Percentiles rank a stretch among this genome's conserved stretches.
phyloP scores from a whole-genome alignment of 2,113 vertebrate genomes.

The Dipodomys spectabilis region DNA sequence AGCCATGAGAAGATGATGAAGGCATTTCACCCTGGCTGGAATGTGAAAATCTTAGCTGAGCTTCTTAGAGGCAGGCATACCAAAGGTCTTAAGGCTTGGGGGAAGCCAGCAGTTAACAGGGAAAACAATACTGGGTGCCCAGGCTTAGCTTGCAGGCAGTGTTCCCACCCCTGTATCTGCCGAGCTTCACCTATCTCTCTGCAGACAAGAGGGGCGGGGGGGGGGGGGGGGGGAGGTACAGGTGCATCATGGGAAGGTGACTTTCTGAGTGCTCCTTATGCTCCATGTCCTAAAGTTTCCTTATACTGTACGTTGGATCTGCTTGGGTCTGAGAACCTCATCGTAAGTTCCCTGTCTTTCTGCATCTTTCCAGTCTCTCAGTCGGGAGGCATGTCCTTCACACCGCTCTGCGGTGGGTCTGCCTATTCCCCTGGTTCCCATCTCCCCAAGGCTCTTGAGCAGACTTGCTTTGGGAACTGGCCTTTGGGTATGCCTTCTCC shows the following conservation, averaged over 20 bases:
- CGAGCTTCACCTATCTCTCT: neutral
- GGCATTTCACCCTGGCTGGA: conserved; percentile 13
- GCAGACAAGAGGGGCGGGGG: too few relatives aligned
- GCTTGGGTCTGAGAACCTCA: neutral
- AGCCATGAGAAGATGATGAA: neutral
- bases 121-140: rapidly evolving
- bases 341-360: neutral
- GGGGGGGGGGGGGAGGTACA: too few relatives aligned
- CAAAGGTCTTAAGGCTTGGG: neutral
- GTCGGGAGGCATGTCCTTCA: neutral
- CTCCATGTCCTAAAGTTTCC: neutral
- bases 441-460: too few relatives aligned
- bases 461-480: neutral
- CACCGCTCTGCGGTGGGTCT: neutral
- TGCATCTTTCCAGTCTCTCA: neutral
- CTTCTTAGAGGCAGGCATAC: neutral
- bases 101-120: neutral
- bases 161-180: rapidly evolving
- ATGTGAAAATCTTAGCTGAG: conserved; percentile 60
- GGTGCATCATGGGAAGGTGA: neutral
- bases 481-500: neutral
- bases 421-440: neutral
- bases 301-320: neutral
- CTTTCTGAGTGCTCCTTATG: neutral
- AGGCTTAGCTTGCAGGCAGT: neutral